These are phyloP conservation scores for Pelodytes ibericus DNA, from an alignment of 2,797 vertebrate genomes.

Conservation along the genomic window DNA sequence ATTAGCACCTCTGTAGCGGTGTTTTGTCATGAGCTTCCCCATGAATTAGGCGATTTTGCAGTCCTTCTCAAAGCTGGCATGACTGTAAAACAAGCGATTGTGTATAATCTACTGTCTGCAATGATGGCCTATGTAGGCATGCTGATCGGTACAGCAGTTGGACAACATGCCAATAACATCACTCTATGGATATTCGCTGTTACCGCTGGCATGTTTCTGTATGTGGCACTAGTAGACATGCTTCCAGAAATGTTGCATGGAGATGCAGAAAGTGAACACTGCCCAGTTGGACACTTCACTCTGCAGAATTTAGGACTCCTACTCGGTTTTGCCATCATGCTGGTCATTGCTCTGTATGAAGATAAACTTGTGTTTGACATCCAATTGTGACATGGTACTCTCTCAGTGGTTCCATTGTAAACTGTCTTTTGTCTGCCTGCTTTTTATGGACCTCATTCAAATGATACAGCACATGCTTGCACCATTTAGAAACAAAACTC, in stretches of 20 bases:
- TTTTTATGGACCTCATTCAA: constrained; percentile 66
- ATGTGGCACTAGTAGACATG: constrained; percentile 97
- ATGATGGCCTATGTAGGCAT: constrained; percentile 97
- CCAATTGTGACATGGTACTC: constrained; percentile 78
- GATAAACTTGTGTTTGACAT: constrained; percentile 93
- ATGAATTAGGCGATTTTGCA: constrained; percentile 97
- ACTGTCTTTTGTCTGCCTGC: constrained; percentile 64
- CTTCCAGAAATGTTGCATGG: constrained; percentile 97
- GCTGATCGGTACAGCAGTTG: constrained; percentile 93
- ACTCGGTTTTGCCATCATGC: constrained; percentile 94
- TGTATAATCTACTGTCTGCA: constrained; percentile 95
- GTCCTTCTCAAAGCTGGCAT: constrained; percentile 97
- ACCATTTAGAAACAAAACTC: constrained; percentile 58
- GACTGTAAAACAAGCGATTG: constrained; percentile 95
- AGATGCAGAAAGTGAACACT: constrained; percentile 87
- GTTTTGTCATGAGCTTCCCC: constrained; percentile 97
- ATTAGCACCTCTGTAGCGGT: constrained; percentile 98
- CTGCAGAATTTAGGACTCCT: constrained; percentile 94
- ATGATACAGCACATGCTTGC: constrained; percentile 62
- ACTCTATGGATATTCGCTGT: constrained; percentile 97
- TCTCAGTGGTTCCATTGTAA: constrained; percentile 56
- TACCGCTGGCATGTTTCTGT: constrained; percentile 98
- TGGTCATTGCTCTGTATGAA: constrained; percentile 97
- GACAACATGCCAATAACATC: constrained; percentile 92
- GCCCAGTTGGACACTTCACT: constrained; percentile 90